Percentiles rank a stretch among this genome's conserved stretches.
These are phyloP conservation scores for Oncorhynchus mykiss DNA, from an alignment of 2,113 vertebrate genomes.

Conservation along the genomic window DNA sequence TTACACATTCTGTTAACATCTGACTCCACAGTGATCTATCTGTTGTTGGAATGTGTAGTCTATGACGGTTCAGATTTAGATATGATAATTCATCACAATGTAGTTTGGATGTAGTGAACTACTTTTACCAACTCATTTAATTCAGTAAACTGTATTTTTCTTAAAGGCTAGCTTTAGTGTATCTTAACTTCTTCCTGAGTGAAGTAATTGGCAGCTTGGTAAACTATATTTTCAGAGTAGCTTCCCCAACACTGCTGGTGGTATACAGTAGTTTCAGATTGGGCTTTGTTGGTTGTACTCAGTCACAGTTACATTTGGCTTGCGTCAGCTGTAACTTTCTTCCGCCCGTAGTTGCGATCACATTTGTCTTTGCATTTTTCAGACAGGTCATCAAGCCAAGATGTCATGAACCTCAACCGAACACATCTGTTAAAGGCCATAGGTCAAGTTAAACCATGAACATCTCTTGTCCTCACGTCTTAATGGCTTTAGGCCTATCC, in stretches of 20 bases:
- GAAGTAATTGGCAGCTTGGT: background rate
- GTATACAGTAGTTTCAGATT: background rate
- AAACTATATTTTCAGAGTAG: background rate
- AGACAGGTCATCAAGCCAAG: background rate
- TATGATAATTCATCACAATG: too few species aligned
- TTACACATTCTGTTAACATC: too few species aligned
- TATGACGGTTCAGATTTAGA: too few species aligned
- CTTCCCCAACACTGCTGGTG: background rate
- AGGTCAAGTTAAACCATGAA: conserved; percentile 24
- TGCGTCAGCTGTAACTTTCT: background rate
- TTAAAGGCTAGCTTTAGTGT: too few species aligned
- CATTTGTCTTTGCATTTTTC: background rate
- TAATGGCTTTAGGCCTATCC: conserved; percentile 14
- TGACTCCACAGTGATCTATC: too few species aligned
- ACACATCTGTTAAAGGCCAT: background rate
- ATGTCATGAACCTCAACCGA: background rate
- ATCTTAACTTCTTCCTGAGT: too few species aligned
- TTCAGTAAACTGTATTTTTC: too few species aligned
- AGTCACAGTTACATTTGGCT: background rate
- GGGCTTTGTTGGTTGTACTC: too few species aligned
- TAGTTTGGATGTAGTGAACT: too few species aligned
- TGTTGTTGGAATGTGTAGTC: too few species aligned
- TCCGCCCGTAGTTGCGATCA: background rate
- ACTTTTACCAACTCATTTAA: too few species aligned
- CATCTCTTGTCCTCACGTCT: conserved; percentile 39